Percentiles rank a stretch among this genome's conserved stretches.
Conservation (phyloP, 2,797 vertebrate genomes). For the Aphelocoma californica region DNA sequence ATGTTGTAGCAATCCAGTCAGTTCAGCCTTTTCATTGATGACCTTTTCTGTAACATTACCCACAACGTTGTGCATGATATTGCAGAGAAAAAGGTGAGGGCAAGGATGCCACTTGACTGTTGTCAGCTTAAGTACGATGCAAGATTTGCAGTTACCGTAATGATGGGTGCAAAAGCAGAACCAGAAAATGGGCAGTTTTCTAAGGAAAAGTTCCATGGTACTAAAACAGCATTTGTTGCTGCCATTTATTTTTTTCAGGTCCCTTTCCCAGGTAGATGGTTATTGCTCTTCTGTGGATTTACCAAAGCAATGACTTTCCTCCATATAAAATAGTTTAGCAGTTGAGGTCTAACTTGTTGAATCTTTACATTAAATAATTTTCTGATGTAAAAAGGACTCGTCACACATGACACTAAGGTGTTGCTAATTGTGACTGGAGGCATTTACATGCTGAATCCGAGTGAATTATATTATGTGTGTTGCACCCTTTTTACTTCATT, state of each 20-base stretch:
- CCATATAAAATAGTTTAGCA: not conserved
- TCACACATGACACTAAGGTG: not conserved
- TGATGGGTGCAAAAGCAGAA: not conserved
- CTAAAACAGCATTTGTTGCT: not conserved
- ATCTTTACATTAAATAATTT: not conserved
- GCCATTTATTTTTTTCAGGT: not conserved
- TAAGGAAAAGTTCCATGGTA: not conserved
- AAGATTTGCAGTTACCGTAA: not conserved
- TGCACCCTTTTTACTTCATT: not conserved
- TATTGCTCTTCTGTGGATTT: not conserved
- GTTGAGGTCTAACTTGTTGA: not conserved
- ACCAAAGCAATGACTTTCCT: not conserved
- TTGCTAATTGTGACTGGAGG: not conserved
- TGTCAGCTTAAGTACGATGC: not conserved
- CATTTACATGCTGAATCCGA: not conserved
- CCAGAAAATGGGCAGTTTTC: not conserved
- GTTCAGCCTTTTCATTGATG: not conserved
- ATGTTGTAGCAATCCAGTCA: not conserved
- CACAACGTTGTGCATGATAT: not conserved
- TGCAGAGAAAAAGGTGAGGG: not conserved
- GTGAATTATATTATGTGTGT: not conserved
- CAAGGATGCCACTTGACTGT: not conserved
- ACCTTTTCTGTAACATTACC: slow-evolving; percentile 27
- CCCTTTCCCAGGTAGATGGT: not conserved
- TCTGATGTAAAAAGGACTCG: not conserved